Base-by-base conservation (phyloP, 2,113 vertebrate species). In the Ictidomys tridecemlineatus region DNA sequence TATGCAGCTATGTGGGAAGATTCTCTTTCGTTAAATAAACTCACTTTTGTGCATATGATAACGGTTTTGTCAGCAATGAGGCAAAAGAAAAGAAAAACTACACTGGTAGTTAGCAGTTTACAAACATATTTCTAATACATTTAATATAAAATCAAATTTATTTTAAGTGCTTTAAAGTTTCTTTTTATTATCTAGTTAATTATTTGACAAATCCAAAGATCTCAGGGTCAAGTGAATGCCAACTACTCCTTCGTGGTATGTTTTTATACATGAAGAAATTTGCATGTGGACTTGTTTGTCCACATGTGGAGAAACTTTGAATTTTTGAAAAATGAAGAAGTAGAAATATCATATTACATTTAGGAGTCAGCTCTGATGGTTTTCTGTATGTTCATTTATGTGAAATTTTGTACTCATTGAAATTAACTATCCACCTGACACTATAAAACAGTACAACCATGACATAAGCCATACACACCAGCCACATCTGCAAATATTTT, bases 401-500 rank as follows among this genome's bases (percentile, higher is more conserved):
- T 72, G 45, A 91, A 92, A 90, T 91, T 94, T 74, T 45, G 0
- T 39, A 48, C 53, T 96, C 72, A 58, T 8, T 94, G 90, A 92
- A 92, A 95, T 92, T 89, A 95, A 89, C 51, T 80, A 30, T 95
- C 69, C 87, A 93, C 91, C 76, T 95, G 88, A 93, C 39, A 76
- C 76, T 34, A 34, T 92, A 78, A 94, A 94, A 90, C 20, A 39
- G 48, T 86, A 67, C 39, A 78, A 56, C 34, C 51, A 89, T 0
- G 0, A 89, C 91, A 96, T 95, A 96, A 98, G 93, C 85, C 83
- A 87, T 94, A 97, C 93, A 91, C 63, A 48, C 70, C n/a, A 42
- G 70, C 97, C 96, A 97, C 98, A 98, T 98, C 97, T 98, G 98
- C 93, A 98, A 98, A 97, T 98, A 96, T 97, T 98, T 98, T 98